Evolutionary conservation across 2,888 invertebrate species (phyloP).

Genomic region (Lacanobia wlatinum): DNA sequence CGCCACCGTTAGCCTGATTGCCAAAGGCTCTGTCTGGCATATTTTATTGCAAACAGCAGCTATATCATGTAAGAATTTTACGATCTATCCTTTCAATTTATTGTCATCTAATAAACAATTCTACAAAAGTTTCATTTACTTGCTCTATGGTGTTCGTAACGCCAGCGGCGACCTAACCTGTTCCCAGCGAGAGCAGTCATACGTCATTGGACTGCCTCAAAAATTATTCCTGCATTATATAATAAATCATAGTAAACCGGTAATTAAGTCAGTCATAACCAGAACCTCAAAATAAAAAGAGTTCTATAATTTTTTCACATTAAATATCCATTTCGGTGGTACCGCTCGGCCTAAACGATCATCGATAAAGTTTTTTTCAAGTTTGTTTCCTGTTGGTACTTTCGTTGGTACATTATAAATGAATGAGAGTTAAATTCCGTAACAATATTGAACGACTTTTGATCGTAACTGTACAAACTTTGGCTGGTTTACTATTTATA

Average conservation of each 20-base stretch:
- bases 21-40: not conserved
- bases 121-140: conserved; percentile 13
- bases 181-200: conserved; percentile 84
- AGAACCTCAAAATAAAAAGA: conserved; percentile 86
- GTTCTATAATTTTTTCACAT: conserved; percentile 89
- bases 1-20: not conserved
- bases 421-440: conserved; percentile 65
- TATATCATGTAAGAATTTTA: not conserved
- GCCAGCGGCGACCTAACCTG: conserved; percentile 87
- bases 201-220: conserved; percentile 87
- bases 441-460: conserved; percentile 66
- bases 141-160: conserved; percentile 74
- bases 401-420: conserved; percentile 52
- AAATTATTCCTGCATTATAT: conserved; percentile 88
- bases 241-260: conserved; percentile 90
- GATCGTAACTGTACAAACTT: conserved; percentile 52
- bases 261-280: conserved; percentile 90
- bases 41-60: conserved; percentile 3
- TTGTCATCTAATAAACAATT: not conserved
- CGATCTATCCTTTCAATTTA: no score
- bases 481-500: conserved; percentile 34
- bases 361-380: conserved; percentile 78
- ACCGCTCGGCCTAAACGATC: conserved; percentile 81
- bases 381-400: conserved; percentile 68
- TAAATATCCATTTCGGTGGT: conserved; percentile 85